Evolutionary conservation across 2,113 vertebrate genomes (phyloP), one percentile per base, ranked within the genome.

Genomic region (Rhegmatorhina hoffmannsi): DNA sequence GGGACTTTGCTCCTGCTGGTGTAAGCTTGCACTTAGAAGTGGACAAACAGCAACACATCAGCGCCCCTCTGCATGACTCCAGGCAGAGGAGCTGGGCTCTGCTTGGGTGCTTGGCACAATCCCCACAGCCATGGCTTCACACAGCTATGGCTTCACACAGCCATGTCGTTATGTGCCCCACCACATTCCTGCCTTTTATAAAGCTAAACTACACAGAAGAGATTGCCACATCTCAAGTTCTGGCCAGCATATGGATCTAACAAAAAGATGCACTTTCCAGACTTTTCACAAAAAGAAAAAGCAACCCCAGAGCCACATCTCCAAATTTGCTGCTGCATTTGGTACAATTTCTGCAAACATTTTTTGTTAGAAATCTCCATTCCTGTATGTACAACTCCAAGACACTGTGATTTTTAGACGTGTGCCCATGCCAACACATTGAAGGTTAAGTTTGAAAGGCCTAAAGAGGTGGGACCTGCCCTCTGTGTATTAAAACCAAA

Each of bases 131-230:
- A 5, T 8, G 16, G 33, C 55, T 78, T 82, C 46, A 28, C 40
- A 26, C 1, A 0, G 20, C 5, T 0, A 0, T 7, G 17, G 33
- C 55, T 78, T 82, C 46, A 28, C 40, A 26, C 1, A 0, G 20
- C 5, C 0, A 0, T 7, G 17, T 33, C 34, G 63, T 53, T 4
- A 5, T 0, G 11, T n/a, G 21, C 56, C 53, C 55, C 43, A 33
- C 10, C 26, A 31, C 25, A 46, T 52, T 24, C 9, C 38, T 53
- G 18, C 49, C 6, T 18, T 50, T 26, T 17, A 33, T 52, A 17
- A 59, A 11, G 34, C 20, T 60, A 26, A 80, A 25, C 40, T 34
- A 53, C 80, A 40, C 52, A 29, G 43, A 43, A 29, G 43, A 43
- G 53, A 17, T 2, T n/a, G 36, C 46, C 58, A 26, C 2, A 0